Evolutionary conservation across 2,888 invertebrate genomes (phyloP).

Genomic region (Mythimna ferrago): DNA sequence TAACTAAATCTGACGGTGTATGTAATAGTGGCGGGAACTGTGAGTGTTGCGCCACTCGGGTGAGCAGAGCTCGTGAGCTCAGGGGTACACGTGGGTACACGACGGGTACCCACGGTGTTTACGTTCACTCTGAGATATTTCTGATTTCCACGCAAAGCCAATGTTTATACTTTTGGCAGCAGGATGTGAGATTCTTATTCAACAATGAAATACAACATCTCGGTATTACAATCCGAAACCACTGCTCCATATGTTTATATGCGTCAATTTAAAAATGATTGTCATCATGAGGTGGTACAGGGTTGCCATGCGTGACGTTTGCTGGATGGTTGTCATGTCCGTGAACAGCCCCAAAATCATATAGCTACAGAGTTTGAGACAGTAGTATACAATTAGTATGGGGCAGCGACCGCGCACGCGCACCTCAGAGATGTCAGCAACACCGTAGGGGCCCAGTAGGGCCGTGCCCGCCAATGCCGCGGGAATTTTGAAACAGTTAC

Average conservation of each 20-base stretch:
- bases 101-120: slow-evolving; percentile 21
- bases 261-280: slow-evolving; percentile 1
- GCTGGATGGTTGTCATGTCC: too few relatives aligned
- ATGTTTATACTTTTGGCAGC: slow-evolving; percentile 34
- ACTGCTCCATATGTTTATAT: slow-evolving; percentile 1
- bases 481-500: too few relatives aligned
- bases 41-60: slow-evolving; percentile 33
- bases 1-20: slow-evolving; percentile 38
- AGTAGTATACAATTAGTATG: too few relatives aligned
- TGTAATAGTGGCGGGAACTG: slow-evolving; percentile 17
- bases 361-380: too few relatives aligned
- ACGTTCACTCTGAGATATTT: slow-evolving; percentile 23
- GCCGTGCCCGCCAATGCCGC: too few relatives aligned
- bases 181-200: slow-evolving; percentile 30
- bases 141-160: slow-evolving; percentile 29
- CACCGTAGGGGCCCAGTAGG: too few relatives aligned
- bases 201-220: slow-evolving; percentile 27
- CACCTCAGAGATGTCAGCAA: too few relatives aligned
- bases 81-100: slow-evolving; percentile 25
- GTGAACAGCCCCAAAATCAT: too few relatives aligned
- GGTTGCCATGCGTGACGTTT: too few relatives aligned
- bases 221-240: neutral
- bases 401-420: too few relatives aligned
- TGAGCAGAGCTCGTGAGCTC: slow-evolving; percentile 20
- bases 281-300: neutral